Base-by-base conservation (phyloP, 2,113 vertebrate genomes). In the Megatriorchis doriae region DNA sequence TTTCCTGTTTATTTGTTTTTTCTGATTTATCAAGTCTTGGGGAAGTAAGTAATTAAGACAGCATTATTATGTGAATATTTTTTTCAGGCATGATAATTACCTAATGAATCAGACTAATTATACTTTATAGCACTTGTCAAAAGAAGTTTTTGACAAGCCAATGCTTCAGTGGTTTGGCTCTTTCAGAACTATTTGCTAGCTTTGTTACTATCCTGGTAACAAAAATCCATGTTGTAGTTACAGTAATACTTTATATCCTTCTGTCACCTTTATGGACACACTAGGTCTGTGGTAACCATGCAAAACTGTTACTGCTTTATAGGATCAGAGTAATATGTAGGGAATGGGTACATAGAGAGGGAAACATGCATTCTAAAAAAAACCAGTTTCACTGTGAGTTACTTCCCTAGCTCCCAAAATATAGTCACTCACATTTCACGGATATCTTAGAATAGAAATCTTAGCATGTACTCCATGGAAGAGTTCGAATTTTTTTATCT, bases 31-130 rank as follows among this genome's bases (percentile, higher is more conserved):
- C 55, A 88, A 77, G 74, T 83, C 90, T 80, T 77, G 50, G 42
- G 70, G 74, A 95, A 96, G 68, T 94, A 85, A 88, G 70, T 90
- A 75, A 96, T 90, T 90, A 83, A 75, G 81, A 62, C 38, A 94
- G 55, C 25, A 20, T 75, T 86, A 89, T 71, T 92, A 88, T 83
- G 48, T 95, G 62, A 91, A 40, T 85, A 29, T 83, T 63, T 90
- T 94, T 96, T 97, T 92, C 63, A 93, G 67, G 67, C 67, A 63
- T 93, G 55, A 55, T 92, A 93, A 88, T 93, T 83, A 77, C n/a
- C 58, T 90, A 73, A 93, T 93, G 90, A 87, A 55, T 95, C 74
- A 81, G 83, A 55, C 38, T 80, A 86, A 83, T 93, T 93, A 92
- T 48, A 73, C 22, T 36, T 79, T 56, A 67, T 55, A 94, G 84